Evolutionary conservation across 2,113 vertebrate species (phyloP).

Genomic region (Taxidea taxus): DNA sequence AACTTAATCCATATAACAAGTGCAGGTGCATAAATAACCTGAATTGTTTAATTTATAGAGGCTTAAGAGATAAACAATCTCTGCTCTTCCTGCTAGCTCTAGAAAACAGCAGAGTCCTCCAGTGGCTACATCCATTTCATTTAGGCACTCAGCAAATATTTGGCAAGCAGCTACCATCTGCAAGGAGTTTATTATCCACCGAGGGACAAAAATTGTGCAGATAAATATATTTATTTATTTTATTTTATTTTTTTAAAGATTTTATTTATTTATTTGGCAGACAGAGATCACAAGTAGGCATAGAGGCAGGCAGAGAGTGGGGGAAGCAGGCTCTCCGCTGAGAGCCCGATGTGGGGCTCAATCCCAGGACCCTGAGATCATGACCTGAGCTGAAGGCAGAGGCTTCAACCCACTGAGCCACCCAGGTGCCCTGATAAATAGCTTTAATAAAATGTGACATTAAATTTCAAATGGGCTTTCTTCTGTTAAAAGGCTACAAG

Average conservation of each 20-base stretch:
- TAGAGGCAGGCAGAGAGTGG: too few species aligned
- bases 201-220: neutral
- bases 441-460: constrained; percentile 32
- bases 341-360: too few species aligned
- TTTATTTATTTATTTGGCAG: too few species aligned
- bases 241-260: too few species aligned
- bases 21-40: neutral
- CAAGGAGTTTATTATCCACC: neutral
- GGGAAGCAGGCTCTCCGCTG: too few species aligned
- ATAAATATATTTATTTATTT: too few species aligned
- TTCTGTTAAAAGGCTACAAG: neutral
- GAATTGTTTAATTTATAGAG: constrained; percentile 23
- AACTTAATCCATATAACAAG: neutral
- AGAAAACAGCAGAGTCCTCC: neutral
- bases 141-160: constrained; percentile 23
- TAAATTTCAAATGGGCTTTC: constrained; percentile 29
- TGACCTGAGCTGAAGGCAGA: too few species aligned
- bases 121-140: neutral
- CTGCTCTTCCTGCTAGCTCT: neutral
- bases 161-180: neutral
- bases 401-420: too few species aligned
- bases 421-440: too few species aligned
- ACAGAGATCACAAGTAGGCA: too few species aligned
- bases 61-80: neutral
- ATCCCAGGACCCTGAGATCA: too few species aligned